Evolutionary conservation across 2,113 vertebrate genomes (phyloP).

Genomic region (Dolichotis patagonum): DNA sequence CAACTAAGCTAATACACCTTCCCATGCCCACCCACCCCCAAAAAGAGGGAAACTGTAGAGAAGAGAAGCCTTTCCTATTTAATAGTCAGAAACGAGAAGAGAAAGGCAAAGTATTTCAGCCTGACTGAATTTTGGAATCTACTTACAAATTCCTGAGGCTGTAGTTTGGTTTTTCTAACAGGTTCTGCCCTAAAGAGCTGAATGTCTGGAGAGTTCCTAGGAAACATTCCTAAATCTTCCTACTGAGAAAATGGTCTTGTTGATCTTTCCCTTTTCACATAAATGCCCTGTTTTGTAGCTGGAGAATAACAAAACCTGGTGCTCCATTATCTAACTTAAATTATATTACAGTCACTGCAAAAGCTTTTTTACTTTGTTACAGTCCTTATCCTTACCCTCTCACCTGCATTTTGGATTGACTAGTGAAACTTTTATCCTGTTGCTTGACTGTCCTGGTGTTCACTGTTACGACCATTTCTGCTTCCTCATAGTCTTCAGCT

Average conservation of each 20-base stretch:
- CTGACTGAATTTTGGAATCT: conserved; percentile 58
- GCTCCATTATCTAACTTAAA: neutral
- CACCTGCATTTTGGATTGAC: neutral
- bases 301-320: neutral
- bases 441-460: neutral
- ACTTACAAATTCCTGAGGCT: conserved; percentile 62
- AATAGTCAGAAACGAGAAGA: neutral
- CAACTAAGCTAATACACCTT: neutral
- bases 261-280: neutral
- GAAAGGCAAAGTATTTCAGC: conserved; percentile 53
- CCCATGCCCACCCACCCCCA: neutral
- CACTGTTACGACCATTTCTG: neutral
- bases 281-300: neutral
- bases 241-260: neutral
- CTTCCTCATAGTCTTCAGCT: neutral
- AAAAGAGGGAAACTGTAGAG: neutral
- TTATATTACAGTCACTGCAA: neutral
- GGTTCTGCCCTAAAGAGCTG: conserved; percentile 58
- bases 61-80: neutral
- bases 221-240: conserved; percentile 41
- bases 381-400: neutral
- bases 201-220: neutral
- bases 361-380: conserved; percentile 45
- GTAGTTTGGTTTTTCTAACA: conserved; percentile 71
- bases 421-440: neutral